These are phyloP conservation scores for Hassar affinis DNA, from an alignment of 2,113 vertebrate species.

Conservation along the genomic window DNA sequence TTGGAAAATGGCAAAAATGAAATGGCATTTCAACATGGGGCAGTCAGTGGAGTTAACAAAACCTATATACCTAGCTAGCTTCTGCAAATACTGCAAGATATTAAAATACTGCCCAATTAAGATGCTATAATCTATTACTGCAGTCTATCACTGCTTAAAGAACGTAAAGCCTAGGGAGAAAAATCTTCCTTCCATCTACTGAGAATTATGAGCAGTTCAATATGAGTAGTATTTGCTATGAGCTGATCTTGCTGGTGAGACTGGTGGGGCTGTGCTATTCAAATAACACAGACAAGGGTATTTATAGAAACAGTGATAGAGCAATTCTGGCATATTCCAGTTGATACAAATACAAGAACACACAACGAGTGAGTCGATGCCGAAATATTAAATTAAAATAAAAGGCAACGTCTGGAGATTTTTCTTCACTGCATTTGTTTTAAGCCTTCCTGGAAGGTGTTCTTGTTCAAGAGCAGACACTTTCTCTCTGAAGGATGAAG, in stretches of 20 bases:
- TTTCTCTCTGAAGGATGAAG: neutral
- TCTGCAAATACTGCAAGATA: neutral
- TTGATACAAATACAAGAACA: neutral
- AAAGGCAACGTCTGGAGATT: constrained; percentile 36
- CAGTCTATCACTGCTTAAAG: no score
- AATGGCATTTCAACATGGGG: neutral
- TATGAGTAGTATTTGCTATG: neutral
- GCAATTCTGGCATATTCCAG: neutral
- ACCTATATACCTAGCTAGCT: neutral
- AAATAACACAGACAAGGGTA: neutral
- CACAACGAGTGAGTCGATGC: constrained; percentile 8
- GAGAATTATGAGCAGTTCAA: neutral
- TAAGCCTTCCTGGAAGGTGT: constrained; percentile 45
- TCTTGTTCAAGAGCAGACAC: neutral
- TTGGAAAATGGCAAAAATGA: neutral
- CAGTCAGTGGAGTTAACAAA: neutral
- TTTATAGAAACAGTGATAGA: neutral
- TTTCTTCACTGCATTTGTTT: constrained; percentile 14
- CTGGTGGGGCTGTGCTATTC: neutral
- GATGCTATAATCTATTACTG: neutral
- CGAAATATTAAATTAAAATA: constrained; percentile 51
- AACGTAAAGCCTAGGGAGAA: neutral
- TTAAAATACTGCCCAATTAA: neutral
- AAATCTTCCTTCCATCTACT: neutral
- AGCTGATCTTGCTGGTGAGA: neutral